A percentile compares a stretch with the other conserved stretches of the same genome.
Conservation (phyloP, 2,113 vertebrate species). For the Antechinus stuartii region DNA sequence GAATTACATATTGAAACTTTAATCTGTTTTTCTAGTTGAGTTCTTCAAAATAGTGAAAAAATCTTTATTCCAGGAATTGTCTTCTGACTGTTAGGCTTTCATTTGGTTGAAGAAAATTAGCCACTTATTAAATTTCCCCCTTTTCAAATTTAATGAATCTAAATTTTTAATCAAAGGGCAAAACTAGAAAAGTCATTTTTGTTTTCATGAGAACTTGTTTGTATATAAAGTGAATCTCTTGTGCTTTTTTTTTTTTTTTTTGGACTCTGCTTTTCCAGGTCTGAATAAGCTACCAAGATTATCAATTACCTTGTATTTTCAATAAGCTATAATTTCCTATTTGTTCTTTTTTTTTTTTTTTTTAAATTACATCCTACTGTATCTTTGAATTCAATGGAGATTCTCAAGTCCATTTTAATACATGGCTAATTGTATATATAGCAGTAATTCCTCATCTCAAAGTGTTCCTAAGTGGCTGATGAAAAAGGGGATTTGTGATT, state of each 20-base stretch:
- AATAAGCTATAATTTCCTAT: background rate
- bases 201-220: background rate
- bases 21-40: constrained; percentile 19
- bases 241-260: background rate
- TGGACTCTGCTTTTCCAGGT: background rate
- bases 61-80: background rate
- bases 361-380: background rate
- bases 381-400: constrained; percentile 25
- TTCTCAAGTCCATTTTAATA: background rate
- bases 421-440: background rate
- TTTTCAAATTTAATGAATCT: constrained; percentile 9
- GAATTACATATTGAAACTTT: constrained; percentile 14
- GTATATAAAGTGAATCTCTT: background rate
- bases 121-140: constrained; percentile 37
- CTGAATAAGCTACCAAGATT: background rate
- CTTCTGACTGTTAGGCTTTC: constrained; percentile 40
- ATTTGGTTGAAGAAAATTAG: constrained; percentile 36
- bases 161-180: background rate
- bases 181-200: background rate
- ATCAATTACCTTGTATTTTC: background rate
- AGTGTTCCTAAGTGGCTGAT: constrained; percentile 16
- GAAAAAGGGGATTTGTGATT: constrained; percentile 17
- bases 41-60: constrained; percentile 16
- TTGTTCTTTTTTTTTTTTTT: background rate
- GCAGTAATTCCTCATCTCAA: constrained; percentile 44